A percentile compares a stretch with the other conserved stretches of the same genome.
phyloP scores from a whole-genome alignment of 2,113 vertebrate genomes.

The Pelusios castaneus region DNA sequence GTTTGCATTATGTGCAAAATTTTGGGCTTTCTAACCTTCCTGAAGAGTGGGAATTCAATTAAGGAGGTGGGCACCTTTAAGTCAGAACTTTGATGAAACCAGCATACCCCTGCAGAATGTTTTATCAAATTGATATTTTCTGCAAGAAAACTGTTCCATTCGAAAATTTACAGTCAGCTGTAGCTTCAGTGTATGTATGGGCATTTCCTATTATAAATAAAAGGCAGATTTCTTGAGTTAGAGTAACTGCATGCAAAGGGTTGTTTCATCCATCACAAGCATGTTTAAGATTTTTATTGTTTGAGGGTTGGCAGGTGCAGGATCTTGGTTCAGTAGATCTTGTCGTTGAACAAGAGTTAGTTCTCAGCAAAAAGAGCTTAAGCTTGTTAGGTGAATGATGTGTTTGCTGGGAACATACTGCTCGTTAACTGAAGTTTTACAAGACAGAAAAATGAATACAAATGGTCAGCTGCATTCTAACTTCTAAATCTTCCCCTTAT shows the following conservation, averaged over 20 bases:
- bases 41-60: background rate
- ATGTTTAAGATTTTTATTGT: background rate
- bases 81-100: background rate
- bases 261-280: background rate
- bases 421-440: conserved; percentile 48
- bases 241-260: background rate
- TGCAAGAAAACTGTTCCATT: background rate
- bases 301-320: background rate
- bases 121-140: background rate
- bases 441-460: conserved; percentile 60
- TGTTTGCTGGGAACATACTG: conserved; percentile 45
- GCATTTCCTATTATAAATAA: background rate
- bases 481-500: conserved; percentile 52
- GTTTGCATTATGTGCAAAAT: background rate
- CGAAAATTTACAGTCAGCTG: background rate
- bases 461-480: conserved; percentile 58
- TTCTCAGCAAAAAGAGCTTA: background rate
- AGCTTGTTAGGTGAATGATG: background rate
- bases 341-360: background rate
- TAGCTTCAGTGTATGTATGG: background rate
- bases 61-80: background rate
- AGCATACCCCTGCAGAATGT: background rate
- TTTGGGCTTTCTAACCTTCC: background rate
- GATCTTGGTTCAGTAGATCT: background rate
- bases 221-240: background rate